phyloP scores from a whole-genome alignment of 2,113 vertebrate species.

The Rhinopomastus cyanomelas region DNA sequence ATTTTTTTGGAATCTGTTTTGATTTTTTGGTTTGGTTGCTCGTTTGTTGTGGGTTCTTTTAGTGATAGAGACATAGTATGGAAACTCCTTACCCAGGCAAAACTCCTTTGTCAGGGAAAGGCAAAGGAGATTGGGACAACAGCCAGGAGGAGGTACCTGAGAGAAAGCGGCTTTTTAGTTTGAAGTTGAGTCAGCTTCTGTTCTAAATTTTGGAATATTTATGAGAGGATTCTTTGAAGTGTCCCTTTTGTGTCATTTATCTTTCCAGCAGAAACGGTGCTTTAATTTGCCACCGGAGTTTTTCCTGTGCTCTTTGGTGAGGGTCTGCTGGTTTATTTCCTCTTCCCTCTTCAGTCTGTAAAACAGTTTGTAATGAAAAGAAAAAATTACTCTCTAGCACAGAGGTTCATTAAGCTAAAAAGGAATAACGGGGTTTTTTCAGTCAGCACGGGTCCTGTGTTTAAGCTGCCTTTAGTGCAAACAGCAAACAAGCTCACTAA shows the following conservation, averaged over 20 bases:
- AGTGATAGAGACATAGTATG: background rate
- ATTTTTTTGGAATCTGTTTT: background rate
- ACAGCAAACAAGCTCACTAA: background rate
- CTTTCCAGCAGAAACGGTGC: background rate
- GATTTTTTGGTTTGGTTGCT: background rate
- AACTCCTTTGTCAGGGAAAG: background rate
- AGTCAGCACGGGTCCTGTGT: background rate
- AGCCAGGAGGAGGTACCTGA: background rate
- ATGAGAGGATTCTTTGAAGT: background rate
- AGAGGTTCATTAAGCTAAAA: background rate
- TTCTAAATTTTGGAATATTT: background rate
- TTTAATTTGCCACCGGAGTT: constrained; percentile 29
- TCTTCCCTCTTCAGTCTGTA: background rate
- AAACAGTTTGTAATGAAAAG: background rate
- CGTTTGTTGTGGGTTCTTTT: background rate
- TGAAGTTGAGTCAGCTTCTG: background rate
- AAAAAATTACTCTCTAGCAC: background rate
- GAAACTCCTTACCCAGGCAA: background rate
- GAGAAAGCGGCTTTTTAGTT: background rate
- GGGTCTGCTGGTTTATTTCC: constrained; percentile 19
- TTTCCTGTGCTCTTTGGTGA: background rate
- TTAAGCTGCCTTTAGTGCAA: background rate
- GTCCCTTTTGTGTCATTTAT: constrained; percentile 15
- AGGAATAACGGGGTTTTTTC: background rate
- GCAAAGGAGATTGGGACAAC: background rate